phyloP scores from a whole-genome alignment of 2,888 invertebrate species.

The Synanthedon tipuliformis region DNA sequence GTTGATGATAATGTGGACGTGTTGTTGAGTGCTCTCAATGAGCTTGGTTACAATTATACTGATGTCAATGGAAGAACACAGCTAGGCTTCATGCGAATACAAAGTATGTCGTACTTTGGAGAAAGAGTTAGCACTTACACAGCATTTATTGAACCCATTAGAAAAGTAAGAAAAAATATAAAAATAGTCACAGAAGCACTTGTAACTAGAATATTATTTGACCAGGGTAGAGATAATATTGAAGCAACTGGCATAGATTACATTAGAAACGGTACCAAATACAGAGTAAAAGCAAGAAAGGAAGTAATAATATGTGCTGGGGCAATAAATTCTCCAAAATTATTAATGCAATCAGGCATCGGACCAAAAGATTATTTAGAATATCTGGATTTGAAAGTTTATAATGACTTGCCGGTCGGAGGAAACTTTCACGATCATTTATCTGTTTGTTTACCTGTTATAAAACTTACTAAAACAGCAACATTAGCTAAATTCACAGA shows the following conservation, averaged over 20 bases:
- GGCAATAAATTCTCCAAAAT: constrained; percentile 53
- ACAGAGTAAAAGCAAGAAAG: constrained; percentile 31
- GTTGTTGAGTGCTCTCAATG: constrained; percentile 50
- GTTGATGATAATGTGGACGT: constrained; percentile 59
- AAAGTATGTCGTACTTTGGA: constrained; percentile 55
- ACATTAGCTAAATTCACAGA: constrained; percentile 44
- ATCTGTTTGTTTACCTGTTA: constrained; percentile 54
- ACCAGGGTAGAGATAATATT: constrained; percentile 24
- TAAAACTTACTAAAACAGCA: constrained; percentile 42
- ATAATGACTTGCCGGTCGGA: constrained; percentile 51
- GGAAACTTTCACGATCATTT: constrained; percentile 61
- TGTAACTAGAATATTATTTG: constrained; percentile 46
- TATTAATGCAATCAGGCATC: constrained; percentile 58
- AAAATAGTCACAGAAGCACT: constrained; percentile 47
- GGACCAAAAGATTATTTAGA: constrained; percentile 59
- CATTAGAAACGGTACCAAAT: constrained; percentile 51
- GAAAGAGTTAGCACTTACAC: constrained; percentile 59
- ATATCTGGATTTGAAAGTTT: constrained; percentile 43
- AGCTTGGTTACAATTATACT: constrained; percentile 56
- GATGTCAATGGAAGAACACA: constrained; percentile 57
- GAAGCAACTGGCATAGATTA: constrained; percentile 43
- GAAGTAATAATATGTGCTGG: constrained; percentile 58
- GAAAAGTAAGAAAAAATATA: constrained; percentile 43
- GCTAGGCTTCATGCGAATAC: constrained; percentile 57
- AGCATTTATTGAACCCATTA: constrained; percentile 55